Evolutionary conservation across 2,113 vertebrate species (phyloP), one percentile per base, ranked within the genome.

Genomic region (Recurvirostra avosetta): DNA sequence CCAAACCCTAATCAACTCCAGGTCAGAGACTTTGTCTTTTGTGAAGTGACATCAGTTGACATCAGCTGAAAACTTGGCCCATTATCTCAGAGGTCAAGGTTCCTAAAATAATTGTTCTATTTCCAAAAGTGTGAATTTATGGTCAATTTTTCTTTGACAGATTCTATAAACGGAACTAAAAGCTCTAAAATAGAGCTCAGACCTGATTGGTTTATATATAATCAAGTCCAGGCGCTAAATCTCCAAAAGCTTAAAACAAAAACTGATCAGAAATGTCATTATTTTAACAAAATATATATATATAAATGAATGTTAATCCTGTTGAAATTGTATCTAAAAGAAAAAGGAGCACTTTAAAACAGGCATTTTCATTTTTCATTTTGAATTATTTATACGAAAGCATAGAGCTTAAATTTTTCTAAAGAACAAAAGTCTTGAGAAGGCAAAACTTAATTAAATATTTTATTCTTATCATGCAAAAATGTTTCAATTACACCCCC

Each of bases 151-250:
- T 63, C 21, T 88, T 75, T 78, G 55, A 52, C 25, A 67, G n/a
- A 34, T 52, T 52, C 49, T 87, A n/a, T 85, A 82, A 92, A 65
- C 7, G 81, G 55, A 74, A 88, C n/a, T 47, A 88, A 77, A 88
- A 58, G 3, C 8, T 49, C 13, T 52, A 88, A 93, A 87, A 52
- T 2, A 56, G 18, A 71, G 2, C 29, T 91, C 15, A 47, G 20
- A 73, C 5, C 12, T 58, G 23, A 13, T 4, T 63, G 36, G 16
- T 86, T 88, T 66, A 5, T 52, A 5, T 52, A 10, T 21, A 67
- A 47, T 19, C 34, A 88, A 56, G 86, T 66, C 25, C 17, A 66
- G 36, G 2, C 7, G 50, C 26, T n/a, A 71, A 29, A 65, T 15
- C 13, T 56, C 18, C 19, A 70, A 38, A 43, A 63, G 2, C 7